Conservation (phyloP, 2,888 invertebrate genomes). For the Cataglyphis cursor region DNA sequence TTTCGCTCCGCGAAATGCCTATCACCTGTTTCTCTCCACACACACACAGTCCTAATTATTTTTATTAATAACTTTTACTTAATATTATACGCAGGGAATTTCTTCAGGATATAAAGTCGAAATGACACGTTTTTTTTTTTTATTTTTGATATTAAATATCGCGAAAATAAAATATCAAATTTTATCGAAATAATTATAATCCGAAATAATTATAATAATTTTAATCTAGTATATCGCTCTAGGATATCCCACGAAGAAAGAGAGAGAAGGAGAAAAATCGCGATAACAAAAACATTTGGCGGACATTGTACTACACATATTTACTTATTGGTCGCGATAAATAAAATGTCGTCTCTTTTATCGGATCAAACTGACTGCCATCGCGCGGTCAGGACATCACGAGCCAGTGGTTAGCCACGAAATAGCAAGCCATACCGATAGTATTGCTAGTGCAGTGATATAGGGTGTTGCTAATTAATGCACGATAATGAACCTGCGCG, state of each 20-base stretch:
- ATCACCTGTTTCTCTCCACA: neutral
- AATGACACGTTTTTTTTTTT: neutral
- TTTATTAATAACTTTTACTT: neutral
- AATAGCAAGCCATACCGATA: conserved; percentile 78
- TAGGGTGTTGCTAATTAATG: conserved; percentile 84
- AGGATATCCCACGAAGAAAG: neutral
- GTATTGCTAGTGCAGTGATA: conserved; percentile 76
- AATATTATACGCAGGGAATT: neutral
- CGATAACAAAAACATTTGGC: neutral
- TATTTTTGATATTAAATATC: neutral
- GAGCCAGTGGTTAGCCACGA: conserved; percentile 78
- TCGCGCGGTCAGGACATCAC: conserved; percentile 68
- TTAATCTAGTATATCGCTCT: neutral
- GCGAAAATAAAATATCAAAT: neutral
- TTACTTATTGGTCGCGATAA: conserved; percentile 1
- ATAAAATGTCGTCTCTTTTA: conserved; percentile 53
- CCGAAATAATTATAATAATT: no score
- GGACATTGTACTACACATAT: neutral
- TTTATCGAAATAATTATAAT: neutral
- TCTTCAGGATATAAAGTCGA: neutral
- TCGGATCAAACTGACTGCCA: conserved; percentile 62
- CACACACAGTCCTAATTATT: neutral
- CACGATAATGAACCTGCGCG: conserved; percentile 83
- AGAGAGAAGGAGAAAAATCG: neutral
- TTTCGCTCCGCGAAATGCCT: neutral